Base-by-base conservation (phyloP, 2,113 vertebrate genomes). In the Corythaeola cristata region DNA sequence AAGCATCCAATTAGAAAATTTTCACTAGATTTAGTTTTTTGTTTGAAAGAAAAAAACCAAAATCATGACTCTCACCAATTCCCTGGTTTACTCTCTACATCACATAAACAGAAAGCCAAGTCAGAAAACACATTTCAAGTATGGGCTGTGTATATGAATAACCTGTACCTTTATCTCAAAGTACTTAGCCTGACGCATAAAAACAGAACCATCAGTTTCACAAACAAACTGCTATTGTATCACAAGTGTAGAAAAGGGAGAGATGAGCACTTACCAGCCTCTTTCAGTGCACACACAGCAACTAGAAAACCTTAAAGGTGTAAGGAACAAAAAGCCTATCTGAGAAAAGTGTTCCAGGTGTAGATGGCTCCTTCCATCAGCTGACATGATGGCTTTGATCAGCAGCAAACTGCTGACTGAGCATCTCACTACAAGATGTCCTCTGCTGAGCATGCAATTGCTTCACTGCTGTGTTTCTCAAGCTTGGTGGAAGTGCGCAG, bases 401-500 rank as follows among this genome's bases (percentile, higher is more conserved):
- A 79, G n/a, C 69, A 85, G 69, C 11, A 37, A 68, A 75, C 39
- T 64, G 44, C 52, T 58, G 49, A 39, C 39, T 27, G 5, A 91
- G 37, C 49, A 52, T 17, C 28, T 63, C 74, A 39, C 17, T 32
- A 32, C 60, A 75, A 49, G 6, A 37, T 6, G 27, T 52, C 21
- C 32, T 86, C 49, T 74, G 28, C 62, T 44, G 13, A 62, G 35
- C 3, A 20, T 15, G 53, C 22, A 66, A 23, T 1, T 58, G 32
- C 11, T 45, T 88, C 75, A 86, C 28, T 58, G 72, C 14, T 3
- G 0, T 0, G 0, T 5, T 44, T 73, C 39, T 88, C 50, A 66
- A 59, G 39, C 35, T 55, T 52, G 8, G 49, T 72, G 52, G 26
- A 83, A 63, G 4, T 12, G 3, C 0, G 0, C 0, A 1, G 60